Evolutionary conservation across 2,797 vertebrate species (phyloP).

Genomic region (Steatocranus sp.): DNA sequence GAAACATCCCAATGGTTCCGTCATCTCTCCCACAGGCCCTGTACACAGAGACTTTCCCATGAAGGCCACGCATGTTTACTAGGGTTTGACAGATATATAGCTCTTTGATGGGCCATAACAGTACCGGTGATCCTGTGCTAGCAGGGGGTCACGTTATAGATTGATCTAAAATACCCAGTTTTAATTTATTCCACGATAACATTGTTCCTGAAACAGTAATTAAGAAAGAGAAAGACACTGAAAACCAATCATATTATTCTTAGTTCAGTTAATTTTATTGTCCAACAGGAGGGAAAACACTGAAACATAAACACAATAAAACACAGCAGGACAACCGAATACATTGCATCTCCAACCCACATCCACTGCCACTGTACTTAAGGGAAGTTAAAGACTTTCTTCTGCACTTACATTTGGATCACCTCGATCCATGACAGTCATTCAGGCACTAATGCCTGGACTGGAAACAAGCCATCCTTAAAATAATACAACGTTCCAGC

Average conservation of each 20-base stretch:
- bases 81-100: constrained; percentile 58
- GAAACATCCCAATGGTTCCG: constrained; percentile 71
- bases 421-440: no score
- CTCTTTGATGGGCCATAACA: constrained; percentile 31
- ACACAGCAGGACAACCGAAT: not conserved
- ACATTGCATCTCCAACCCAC: no score
- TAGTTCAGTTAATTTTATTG: not conserved
- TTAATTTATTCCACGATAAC: not conserved
- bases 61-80: constrained; percentile 53
- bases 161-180: not conserved
- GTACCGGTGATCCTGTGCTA: not conserved
- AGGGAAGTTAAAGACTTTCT: no score
- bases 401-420: no score
- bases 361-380: no score
- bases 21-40: constrained; percentile 53
- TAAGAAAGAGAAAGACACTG: not conserved
- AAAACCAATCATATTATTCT: not conserved
- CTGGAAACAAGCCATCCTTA: no score
- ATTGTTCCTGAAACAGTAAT: not conserved
- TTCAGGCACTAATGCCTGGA: no score
- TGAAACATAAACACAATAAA: not conserved
- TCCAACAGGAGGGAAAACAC: not conserved
- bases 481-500: no score
- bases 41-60: constrained; percentile 64
- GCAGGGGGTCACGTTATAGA: not conserved